Evolutionary conservation across 2,113 vertebrate species (phyloP).

Genomic region (Circaetus gallicus): DNA sequence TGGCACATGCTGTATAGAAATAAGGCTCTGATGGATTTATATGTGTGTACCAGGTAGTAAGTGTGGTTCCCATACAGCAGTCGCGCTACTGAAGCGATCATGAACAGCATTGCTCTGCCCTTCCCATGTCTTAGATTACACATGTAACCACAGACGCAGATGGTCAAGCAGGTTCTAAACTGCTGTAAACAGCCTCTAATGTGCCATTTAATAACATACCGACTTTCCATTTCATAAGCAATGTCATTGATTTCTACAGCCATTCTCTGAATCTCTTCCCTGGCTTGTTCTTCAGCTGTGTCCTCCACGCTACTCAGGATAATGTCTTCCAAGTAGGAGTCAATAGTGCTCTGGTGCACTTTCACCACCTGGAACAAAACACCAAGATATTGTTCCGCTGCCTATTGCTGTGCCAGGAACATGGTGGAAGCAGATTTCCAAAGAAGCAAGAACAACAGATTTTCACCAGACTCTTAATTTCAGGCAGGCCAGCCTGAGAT

Average conservation of each 20-base stretch:
- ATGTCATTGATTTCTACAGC: conserved; percentile 86
- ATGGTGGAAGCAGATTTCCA: background rate
- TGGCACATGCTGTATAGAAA: conserved; percentile 14
- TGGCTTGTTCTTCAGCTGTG: conserved; percentile 85
- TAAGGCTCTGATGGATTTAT: background rate
- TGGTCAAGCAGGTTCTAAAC: background rate
- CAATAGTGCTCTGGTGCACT: conserved; percentile 87
- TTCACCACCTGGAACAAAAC: conserved; percentile 79
- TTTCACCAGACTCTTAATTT: background rate
- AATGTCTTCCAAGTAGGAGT: conserved; percentile 89
- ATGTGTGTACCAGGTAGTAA: background rate
- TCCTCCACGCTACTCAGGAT: conserved; percentile 77
- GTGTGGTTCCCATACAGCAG: background rate
- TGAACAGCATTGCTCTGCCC: background rate
- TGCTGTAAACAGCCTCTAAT: background rate
- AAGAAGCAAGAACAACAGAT: background rate
- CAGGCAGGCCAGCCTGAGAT: background rate
- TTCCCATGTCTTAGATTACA: background rate
- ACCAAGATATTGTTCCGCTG: background rate
- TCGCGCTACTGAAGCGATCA: background rate
- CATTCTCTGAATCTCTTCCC: conserved; percentile 81
- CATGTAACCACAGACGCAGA: background rate
- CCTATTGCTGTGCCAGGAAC: background rate
- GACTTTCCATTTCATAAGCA: conserved; percentile 82
- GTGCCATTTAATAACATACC: conserved; percentile 61